Evolutionary conservation across 2,797 vertebrate species (phyloP), one percentile per base, ranked within the genome.

Genomic region (Holocentrus rufus): DNA sequence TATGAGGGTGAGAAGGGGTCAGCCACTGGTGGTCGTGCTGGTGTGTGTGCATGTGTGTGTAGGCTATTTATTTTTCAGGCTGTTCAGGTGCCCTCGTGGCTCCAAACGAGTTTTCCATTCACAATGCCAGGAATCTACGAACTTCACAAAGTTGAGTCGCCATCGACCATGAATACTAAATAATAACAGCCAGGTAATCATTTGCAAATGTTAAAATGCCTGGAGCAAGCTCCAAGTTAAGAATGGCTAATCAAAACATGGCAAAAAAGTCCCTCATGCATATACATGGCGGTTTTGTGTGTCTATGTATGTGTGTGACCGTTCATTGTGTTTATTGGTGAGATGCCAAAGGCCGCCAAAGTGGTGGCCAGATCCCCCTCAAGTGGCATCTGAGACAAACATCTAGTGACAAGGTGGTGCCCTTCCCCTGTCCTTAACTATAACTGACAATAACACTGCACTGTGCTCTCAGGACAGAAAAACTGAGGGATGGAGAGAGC

Each of bases 331-430:
- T 80, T 83, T 79, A 71, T 73, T 61, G 73, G 77, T 69, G 84
- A 89, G 87, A 79, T 74, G 86, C 88, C 81, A 89, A 78, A 86
- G 82, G 85, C 65, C 64, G 61, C 15, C 68, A 36, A 64, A 84
- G 74, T 70, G 80, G 72, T 74, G 79, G 74, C 79, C 42, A 77
- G 55, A 90, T 71, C 23, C 71, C 79, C 87, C 73, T 80, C 56
- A 87, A 84, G 86, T 87, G 87, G 86, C 82, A 80, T 85, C 74
- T 76, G 79, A 91, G 64, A 82, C 88, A 89, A 93, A 92, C 82
- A 31, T 80, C 61, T 81, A 83, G 74, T 92, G 91, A 92, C 91
- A 92, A 90, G 88, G 88, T 83, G 84, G 75, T 85, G 85, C 69
- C 86, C 86, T 90, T 88, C 84, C 74, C 53, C 63, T 69, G 83